Conservation (phyloP, 2,797 vertebrate species). For the Hypotaenidia philippensis region DNA sequence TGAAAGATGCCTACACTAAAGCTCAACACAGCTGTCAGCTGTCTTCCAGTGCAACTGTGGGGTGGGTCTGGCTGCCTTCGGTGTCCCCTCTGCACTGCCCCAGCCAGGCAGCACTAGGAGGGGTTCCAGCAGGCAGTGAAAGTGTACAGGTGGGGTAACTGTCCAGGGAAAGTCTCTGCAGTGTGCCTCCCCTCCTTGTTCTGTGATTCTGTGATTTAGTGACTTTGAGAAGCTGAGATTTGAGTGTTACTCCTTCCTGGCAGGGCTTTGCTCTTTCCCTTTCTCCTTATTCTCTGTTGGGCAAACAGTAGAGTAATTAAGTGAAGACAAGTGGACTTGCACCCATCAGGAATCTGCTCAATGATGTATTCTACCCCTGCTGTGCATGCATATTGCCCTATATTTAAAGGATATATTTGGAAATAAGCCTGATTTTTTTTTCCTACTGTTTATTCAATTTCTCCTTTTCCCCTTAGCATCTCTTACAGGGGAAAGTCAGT, state of each 20-base stretch:
- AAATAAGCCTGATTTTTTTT: background rate
- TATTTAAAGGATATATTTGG: background rate
- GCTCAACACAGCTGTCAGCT: background rate
- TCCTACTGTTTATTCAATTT: background rate
- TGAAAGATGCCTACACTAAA: background rate
- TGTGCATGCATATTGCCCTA: background rate
- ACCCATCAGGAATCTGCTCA: background rate
- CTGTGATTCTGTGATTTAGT: background rate
- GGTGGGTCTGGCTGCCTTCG: background rate
- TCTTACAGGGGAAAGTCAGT: background rate
- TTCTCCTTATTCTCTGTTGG: accelerated
- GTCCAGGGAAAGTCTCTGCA: background rate
- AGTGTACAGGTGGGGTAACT: background rate
- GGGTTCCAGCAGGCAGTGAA: background rate
- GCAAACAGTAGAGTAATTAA: background rate
- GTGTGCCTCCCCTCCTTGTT: background rate
- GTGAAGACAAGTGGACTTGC: background rate
- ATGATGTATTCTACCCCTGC: background rate
- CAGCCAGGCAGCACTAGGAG: background rate
- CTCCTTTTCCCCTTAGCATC: background rate
- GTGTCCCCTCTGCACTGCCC: background rate
- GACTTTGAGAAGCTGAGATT: background rate
- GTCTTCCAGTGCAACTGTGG: background rate
- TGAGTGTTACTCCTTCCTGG: background rate
- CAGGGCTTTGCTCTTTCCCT: background rate